Evolutionary conservation across 2,113 vertebrate genomes (phyloP), one percentile per base, ranked within the genome.

Genomic region (Anas platyrhynchos): DNA sequence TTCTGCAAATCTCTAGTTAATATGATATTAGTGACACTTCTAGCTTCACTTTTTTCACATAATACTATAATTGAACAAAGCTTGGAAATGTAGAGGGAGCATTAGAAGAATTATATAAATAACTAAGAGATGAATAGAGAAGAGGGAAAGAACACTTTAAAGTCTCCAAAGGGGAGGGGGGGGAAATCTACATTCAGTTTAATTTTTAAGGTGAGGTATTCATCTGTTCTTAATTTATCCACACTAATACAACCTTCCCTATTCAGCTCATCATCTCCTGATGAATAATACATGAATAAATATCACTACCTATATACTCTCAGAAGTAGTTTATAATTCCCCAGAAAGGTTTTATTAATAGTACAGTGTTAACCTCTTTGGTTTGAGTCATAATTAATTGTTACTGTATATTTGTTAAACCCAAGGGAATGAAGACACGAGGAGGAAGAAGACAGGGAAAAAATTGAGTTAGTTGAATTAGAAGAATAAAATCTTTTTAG

Each of bases 371-470:
- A 96, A 92, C 85, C 73, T 54, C 92, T 59, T 91, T 94, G 73
- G 77, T 88, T 86, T 96, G 86, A 95, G 36, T 97, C 88, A 95
- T 95, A 91, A 93, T 83, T 91, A 96, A 91, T 96, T 91, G 88
- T 80, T 97, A 96, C 69, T 85, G 67, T 94, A 55, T 96, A 72
- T 93, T 90, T 96, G 62, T 73, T 94, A 97, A 96, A 84, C 46
- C 65, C 91, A 75, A 74, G 83, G 67, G 55, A 85, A 92, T 66
- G 84, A 97, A 87, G 71, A 92, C 67, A 79, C 94, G 56, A 72
- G 38, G 71, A 89, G 76, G 34, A 83, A 89, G 58, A 94, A 89
- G 56, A 78, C 9, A 41, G 44, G 8, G 65, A 4, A 38, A 87
- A 86, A 85, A 83, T 90, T 46, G 13, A 63, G 61, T 74, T 61